phyloP scores from a whole-genome alignment of 2,888 invertebrate species.

The Phragmatobia fuliginosa region DNA sequence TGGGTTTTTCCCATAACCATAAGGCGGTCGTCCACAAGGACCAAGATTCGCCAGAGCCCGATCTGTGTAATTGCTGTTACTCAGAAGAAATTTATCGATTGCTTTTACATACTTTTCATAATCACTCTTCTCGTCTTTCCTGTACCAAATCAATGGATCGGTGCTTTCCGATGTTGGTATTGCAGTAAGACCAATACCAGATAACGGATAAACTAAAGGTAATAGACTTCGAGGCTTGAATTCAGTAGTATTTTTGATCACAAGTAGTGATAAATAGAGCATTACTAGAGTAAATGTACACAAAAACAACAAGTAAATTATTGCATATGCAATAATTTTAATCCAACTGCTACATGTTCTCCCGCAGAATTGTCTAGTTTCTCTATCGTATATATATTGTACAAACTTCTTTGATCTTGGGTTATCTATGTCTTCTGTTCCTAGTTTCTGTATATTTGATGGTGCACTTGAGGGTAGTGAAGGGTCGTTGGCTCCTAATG shows the following conservation, averaged over 20 bases:
- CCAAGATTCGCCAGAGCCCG: slow-evolving; percentile 61
- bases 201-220: slow-evolving; percentile 55
- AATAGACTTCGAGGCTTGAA: slow-evolving; percentile 44
- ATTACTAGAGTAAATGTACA: slow-evolving; percentile 66
- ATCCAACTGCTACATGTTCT: slow-evolving; percentile 71
- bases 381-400: slow-evolving; percentile 61
- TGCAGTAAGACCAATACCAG: slow-evolving; percentile 72
- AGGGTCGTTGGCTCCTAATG: neutral
- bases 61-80: slow-evolving; percentile 51
- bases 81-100: slow-evolving; percentile 63
- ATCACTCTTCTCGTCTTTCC: slow-evolving; percentile 54
- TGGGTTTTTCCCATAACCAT: slow-evolving; percentile 73
- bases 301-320: slow-evolving; percentile 72
- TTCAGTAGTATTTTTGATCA: slow-evolving; percentile 55
- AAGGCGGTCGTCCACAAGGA: slow-evolving; percentile 72
- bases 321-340: slow-evolving; percentile 61
- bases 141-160: slow-evolving; percentile 73
- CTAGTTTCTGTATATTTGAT: neutral
- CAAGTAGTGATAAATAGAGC: slow-evolving; percentile 60
- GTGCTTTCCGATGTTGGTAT: slow-evolving; percentile 65
- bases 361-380: slow-evolving; percentile 60
- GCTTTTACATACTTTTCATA: slow-evolving; percentile 69
- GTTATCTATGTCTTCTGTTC: neutral
- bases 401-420: slow-evolving; percentile 41
- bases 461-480: slow-evolving; percentile 9